A percentile compares a stretch with the other conserved stretches of the same genome.
phyloP scores from a whole-genome alignment of 2,113 vertebrate genomes.

The Pelvicachromis taeniatus region DNA sequence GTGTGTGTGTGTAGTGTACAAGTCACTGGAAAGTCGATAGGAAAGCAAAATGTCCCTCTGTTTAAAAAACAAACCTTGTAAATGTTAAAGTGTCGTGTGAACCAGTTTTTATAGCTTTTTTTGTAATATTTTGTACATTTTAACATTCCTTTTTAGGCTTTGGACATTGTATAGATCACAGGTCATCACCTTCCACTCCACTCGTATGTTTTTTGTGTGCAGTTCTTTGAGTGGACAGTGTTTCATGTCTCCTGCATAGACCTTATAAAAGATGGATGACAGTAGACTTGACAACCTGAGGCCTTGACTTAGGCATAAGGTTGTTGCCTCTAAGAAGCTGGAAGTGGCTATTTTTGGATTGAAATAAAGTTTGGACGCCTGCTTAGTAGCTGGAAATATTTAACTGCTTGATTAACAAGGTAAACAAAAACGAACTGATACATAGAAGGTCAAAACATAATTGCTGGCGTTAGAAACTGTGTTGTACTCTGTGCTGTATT shows the following conservation, averaged over 20 bases:
- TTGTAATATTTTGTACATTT: neutral
- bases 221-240: slow-evolving; percentile 18
- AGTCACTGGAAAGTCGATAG: neutral
- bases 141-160: neutral
- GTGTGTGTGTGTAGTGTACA: neutral
- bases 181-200: neutral
- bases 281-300: neutral
- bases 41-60: neutral
- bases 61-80: neutral
- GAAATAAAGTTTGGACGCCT: neutral
- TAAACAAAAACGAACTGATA: neutral
- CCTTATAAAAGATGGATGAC: neutral
- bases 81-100: neutral
- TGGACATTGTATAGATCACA: neutral
- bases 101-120: neutral
- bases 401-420: neutral
- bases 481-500: neutral
- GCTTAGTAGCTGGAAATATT: neutral
- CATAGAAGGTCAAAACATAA: no score
- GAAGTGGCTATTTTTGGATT: neutral
- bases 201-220: neutral
- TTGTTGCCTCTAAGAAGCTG: neutral
- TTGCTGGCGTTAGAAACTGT: neutral
- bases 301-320: neutral
- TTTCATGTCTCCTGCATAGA: neutral